Percentiles rank a stretch among this genome's conserved stretches.
Evolutionary conservation across 2,888 invertebrate species (phyloP).

Genomic region (Drosophila testacea): DNA sequence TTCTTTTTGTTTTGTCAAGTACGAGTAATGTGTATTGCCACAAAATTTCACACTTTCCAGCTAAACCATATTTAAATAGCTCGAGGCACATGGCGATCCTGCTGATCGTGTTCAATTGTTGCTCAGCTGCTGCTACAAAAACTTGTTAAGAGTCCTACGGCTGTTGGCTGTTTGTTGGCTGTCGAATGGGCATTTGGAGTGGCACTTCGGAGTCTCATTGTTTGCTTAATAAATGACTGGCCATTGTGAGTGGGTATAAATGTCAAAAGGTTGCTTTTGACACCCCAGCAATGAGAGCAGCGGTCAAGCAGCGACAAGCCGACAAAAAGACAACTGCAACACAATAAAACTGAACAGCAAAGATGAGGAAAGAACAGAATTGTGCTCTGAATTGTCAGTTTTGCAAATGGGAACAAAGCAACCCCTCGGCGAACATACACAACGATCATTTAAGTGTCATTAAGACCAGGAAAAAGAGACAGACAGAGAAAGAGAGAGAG

Average conservation of each 20-base stretch:
- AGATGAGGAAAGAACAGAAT: neutral
- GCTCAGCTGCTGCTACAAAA: constrained; percentile 67
- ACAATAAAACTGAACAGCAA: constrained; percentile 46
- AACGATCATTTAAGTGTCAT: constrained; percentile 77
- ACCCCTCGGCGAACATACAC: constrained; percentile 57
- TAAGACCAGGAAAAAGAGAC: constrained; percentile 45
- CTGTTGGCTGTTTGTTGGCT: constrained; percentile 7
- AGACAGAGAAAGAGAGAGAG: neutral
- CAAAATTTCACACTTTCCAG: constrained; percentile 60
- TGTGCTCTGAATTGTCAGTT: constrained; percentile 50
- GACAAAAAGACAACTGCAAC: constrained; percentile 46
- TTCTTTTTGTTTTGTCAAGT: neutral
- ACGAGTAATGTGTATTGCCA: constrained; percentile 12
- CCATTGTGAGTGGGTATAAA: constrained; percentile 73
- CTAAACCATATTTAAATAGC: constrained; percentile 59
- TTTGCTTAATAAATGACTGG: constrained; percentile 73
- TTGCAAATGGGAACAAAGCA: constrained; percentile 58
- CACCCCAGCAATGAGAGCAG: constrained; percentile 65
- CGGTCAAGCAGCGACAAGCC: constrained; percentile 68
- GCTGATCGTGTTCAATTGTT: constrained; percentile 23
- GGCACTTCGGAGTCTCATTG: constrained; percentile 67
- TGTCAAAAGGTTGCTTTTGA: constrained; percentile 77
- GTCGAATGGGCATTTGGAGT: constrained; percentile 32
- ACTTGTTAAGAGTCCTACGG: constrained; percentile 50
- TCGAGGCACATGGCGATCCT: constrained; percentile 23